phyloP scores from a whole-genome alignment of 2,113 vertebrate species.

The Poicephalus meyeri region DNA sequence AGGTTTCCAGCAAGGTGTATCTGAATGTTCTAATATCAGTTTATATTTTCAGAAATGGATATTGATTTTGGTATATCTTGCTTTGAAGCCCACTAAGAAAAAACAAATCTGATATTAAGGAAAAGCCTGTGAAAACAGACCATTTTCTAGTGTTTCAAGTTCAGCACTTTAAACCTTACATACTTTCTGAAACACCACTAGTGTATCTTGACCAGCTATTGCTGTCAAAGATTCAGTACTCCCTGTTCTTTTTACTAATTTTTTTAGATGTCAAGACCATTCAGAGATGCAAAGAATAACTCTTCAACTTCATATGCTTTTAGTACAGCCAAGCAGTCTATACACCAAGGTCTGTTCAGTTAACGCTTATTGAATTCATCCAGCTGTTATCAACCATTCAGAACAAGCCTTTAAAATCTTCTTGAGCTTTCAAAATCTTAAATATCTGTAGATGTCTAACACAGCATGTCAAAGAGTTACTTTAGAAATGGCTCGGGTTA shows the following conservation, averaged over 20 bases:
- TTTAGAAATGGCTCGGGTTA: background rate
- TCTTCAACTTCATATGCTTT: background rate
- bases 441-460: background rate
- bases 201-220: background rate
- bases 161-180: background rate
- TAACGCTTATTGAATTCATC: background rate
- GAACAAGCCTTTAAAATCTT: background rate
- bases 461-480: background rate
- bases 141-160: background rate
- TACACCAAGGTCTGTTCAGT: background rate
- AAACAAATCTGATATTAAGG: background rate
- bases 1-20: background rate
- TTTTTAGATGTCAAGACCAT: background rate
- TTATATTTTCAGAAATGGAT: background rate
- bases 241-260: background rate
- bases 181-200: background rate
- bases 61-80: background rate
- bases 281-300: background rate
- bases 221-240: background rate
- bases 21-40: background rate
- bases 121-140: background rate
- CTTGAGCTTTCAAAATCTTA: background rate
- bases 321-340: background rate
- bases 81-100: background rate
- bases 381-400: background rate